Percentiles rank a stretch among this genome's conserved stretches.
Conservation (phyloP, 2,888 invertebrate genomes). For the Panzeria rudis region DNA sequence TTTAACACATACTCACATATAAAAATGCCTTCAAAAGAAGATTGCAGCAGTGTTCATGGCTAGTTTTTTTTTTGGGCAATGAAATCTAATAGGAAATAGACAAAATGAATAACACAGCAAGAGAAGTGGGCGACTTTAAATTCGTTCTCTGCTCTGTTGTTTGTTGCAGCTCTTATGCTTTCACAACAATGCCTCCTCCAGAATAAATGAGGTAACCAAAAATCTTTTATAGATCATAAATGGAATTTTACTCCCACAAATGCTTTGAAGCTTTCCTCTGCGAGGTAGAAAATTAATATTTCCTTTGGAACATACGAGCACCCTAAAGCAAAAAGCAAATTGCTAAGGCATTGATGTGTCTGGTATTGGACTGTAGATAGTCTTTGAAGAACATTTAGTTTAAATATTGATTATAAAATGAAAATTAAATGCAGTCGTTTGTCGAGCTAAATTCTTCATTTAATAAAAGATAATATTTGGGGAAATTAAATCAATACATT, state of each 20-base stretch:
- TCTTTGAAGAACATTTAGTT: conserved; percentile 45
- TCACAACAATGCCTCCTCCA: conserved; percentile 5
- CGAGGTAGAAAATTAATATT: conserved; percentile 39
- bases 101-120: too few species aligned
- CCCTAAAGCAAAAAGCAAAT: conserved; percentile 16
- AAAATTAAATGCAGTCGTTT: conserved; percentile 59
- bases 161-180: conserved; percentile 14
- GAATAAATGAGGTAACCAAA: conserved; percentile 24
- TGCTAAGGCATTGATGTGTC: conserved; percentile 3
- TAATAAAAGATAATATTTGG: conserved; percentile 33
- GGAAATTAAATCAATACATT: conserved; percentile 59
- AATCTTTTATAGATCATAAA: conserved; percentile 45
- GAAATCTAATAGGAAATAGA: conserved; percentile 40
- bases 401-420: conserved; percentile 70
- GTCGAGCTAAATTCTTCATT: conserved; percentile 40
- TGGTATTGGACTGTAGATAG: not conserved
- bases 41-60: conserved; percentile 14
- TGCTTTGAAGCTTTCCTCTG: not conserved
- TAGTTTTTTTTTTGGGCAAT: conserved; percentile 37
- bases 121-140: conserved; percentile 3
- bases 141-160: not conserved
- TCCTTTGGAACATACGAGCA: conserved; percentile 18
- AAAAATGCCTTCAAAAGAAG: conserved; percentile 7
- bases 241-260: conserved; percentile 35
- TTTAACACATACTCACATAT: conserved; percentile 6